phyloP scores from a whole-genome alignment of 2,888 invertebrate species.

The Drosophila hamatofila region DNA sequence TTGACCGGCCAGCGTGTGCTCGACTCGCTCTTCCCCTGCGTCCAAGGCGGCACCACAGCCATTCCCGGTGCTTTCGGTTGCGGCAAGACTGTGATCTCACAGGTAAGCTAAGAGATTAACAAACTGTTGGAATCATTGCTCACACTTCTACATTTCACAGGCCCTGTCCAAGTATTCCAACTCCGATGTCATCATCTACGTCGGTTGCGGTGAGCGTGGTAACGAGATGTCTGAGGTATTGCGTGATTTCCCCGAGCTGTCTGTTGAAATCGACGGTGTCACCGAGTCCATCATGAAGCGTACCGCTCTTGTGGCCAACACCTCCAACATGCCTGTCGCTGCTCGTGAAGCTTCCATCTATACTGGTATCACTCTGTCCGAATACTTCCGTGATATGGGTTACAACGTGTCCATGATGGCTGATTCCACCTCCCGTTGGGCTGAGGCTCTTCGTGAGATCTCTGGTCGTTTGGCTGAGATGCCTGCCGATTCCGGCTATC shows the following conservation, averaged over 20 bases:
- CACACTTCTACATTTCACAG: slow-evolving; percentile 84
- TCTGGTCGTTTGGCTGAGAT: slow-evolving; percentile 99
- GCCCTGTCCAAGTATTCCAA: slow-evolving; percentile 99
- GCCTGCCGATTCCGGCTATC: slow-evolving; percentile 99
- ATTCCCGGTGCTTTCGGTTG: slow-evolving; percentile 99
- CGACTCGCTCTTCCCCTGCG: slow-evolving; percentile 99
- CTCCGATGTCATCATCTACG: slow-evolving; percentile 99
- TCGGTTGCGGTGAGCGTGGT: slow-evolving; percentile 99
- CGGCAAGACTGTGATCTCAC: slow-evolving; percentile 99
- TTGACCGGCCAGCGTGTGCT: slow-evolving; percentile 99
- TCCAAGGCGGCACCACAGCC: slow-evolving; percentile 99
- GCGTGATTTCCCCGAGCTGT: slow-evolving; percentile 99
- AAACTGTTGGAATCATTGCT: not conserved
- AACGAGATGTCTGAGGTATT: slow-evolving; percentile 99
- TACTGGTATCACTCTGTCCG: slow-evolving; percentile 99
- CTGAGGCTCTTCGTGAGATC: slow-evolving; percentile 99
- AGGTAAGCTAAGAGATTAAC: slow-evolving; percentile 46
- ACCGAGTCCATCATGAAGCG: slow-evolving; percentile 99
- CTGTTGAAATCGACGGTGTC: slow-evolving; percentile 98
- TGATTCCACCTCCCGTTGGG: slow-evolving; percentile 99
- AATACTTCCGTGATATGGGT: slow-evolving; percentile 99
- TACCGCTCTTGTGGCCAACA: slow-evolving; percentile 99
- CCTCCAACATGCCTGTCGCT: slow-evolving; percentile 99
- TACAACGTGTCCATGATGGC: slow-evolving; percentile 99
- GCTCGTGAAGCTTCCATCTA: slow-evolving; percentile 99